phyloP scores from a whole-genome alignment of 2,113 vertebrate genomes.

The Tragelaphus buxtoni region DNA sequence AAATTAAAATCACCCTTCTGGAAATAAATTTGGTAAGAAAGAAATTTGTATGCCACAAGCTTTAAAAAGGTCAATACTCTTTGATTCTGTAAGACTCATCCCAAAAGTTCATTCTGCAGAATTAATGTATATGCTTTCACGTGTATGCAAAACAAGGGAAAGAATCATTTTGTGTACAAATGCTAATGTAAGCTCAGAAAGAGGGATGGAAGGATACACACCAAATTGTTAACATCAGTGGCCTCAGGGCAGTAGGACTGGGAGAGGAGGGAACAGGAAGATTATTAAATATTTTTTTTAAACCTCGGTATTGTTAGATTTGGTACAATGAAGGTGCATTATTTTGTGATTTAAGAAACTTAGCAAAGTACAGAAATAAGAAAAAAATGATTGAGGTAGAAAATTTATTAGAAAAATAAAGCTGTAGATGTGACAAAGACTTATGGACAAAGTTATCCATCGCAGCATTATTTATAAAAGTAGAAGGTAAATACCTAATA shows the following conservation, averaged over 20 bases:
- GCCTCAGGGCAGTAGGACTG: not conserved
- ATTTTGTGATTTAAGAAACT: constrained; percentile 42
- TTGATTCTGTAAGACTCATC: constrained; percentile 38
- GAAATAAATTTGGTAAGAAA: constrained; percentile 47
- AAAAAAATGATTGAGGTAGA: constrained; percentile 23
- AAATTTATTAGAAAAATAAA: constrained; percentile 42
- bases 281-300: constrained; percentile 57
- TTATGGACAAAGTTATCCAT: constrained; percentile 31
- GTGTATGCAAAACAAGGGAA: constrained; percentile 50
- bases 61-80: constrained; percentile 42
- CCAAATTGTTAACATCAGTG: constrained; percentile 29
- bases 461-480: constrained; percentile 10
- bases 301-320: constrained; percentile 23
- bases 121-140: constrained; percentile 37
- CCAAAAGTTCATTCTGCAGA: constrained; percentile 31
- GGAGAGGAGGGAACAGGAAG: not conserved
- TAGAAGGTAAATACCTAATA: constrained; percentile 26
- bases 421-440: not conserved
- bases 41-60: not conserved
- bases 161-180: constrained; percentile 44
- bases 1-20: constrained; percentile 28
- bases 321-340: constrained; percentile 20
- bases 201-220: not conserved
- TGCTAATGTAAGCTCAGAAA: constrained; percentile 37
- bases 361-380: constrained; percentile 30